Conservation (phyloP, 1,140 invertebrate species). For the Babylonia areolata region DNA sequence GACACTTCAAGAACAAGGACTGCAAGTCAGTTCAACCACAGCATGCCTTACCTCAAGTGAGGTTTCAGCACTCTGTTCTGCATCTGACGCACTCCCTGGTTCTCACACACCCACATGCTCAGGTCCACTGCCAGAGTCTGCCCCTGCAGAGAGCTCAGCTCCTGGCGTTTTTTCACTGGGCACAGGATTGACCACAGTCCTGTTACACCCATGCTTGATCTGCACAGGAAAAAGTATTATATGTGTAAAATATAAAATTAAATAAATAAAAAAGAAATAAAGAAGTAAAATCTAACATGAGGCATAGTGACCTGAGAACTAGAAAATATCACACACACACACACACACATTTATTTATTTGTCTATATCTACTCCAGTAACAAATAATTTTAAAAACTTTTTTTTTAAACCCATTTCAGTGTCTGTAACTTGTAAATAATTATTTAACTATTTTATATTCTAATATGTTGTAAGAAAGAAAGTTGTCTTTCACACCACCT, state of each 20-base stretch:
- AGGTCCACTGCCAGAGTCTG: constrained; percentile 74
- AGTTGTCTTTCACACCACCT: too few relatives aligned
- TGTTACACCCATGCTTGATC: constrained; percentile 70
- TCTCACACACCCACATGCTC: constrained; percentile 74
- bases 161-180: constrained; percentile 62
- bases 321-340: too few relatives aligned
- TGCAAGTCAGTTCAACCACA: not conserved
- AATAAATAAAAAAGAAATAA: not conserved
- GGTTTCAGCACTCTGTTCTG: constrained; percentile 67
- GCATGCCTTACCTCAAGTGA: constrained; percentile 61
- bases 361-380: too few relatives aligned
- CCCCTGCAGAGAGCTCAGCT: constrained; percentile 62
- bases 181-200: constrained; percentile 70
- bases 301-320: too few relatives aligned
- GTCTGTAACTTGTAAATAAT: too few relatives aligned
- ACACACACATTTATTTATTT: too few relatives aligned
- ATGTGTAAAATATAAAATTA: not conserved
- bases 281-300: not conserved
- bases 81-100: constrained; percentile 66
- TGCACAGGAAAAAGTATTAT: not conserved
- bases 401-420: too few relatives aligned
- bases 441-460: too few relatives aligned
- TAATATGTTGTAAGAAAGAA: too few relatives aligned
- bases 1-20: not conserved
- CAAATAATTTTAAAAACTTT: too few relatives aligned